Conservation (phyloP, 2,797 vertebrate genomes). For the Strix occidentalis region DNA sequence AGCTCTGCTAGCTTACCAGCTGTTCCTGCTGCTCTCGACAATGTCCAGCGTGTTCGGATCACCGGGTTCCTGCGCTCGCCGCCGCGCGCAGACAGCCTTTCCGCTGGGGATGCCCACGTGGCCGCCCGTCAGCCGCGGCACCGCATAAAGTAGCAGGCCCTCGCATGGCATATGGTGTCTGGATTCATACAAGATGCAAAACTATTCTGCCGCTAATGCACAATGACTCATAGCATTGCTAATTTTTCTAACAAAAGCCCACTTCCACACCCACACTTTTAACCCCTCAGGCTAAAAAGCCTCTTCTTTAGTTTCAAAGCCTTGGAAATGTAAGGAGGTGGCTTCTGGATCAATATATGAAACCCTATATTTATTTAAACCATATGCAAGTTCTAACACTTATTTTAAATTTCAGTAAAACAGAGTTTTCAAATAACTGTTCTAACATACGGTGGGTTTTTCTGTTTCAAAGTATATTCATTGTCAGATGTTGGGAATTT, state of each 20-base stretch:
- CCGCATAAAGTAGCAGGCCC: slow-evolving; percentile 88
- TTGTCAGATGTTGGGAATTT: neutral
- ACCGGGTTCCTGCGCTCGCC: slow-evolving; percentile 82
- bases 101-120: slow-evolving; percentile 87
- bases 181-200: slow-evolving; percentile 99
- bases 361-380: slow-evolving; percentile 61
- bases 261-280: slow-evolving; percentile 85
- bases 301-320: slow-evolving; percentile 71
- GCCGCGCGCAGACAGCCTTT: slow-evolving; percentile 83
- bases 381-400: neutral
- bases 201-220: slow-evolving; percentile 95
- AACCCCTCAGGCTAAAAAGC: slow-evolving; percentile 77
- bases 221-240: slow-evolving; percentile 99
- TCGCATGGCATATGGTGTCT: slow-evolving; percentile 99
- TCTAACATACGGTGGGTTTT: neutral
- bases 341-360: slow-evolving; percentile 57
- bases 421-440: neutral
- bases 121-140: slow-evolving; percentile 88
- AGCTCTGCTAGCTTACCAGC: slow-evolving; percentile 90
- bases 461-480: neutral
- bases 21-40: slow-evolving; percentile 96
- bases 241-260: slow-evolving; percentile 91
- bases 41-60: slow-evolving; percentile 94
- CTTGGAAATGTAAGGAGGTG: slow-evolving; percentile 73
- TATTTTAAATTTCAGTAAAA: slow-evolving; percentile 7